phyloP scores from a whole-genome alignment of 1,140 invertebrate species.

The Drosophila dunni region DNA sequence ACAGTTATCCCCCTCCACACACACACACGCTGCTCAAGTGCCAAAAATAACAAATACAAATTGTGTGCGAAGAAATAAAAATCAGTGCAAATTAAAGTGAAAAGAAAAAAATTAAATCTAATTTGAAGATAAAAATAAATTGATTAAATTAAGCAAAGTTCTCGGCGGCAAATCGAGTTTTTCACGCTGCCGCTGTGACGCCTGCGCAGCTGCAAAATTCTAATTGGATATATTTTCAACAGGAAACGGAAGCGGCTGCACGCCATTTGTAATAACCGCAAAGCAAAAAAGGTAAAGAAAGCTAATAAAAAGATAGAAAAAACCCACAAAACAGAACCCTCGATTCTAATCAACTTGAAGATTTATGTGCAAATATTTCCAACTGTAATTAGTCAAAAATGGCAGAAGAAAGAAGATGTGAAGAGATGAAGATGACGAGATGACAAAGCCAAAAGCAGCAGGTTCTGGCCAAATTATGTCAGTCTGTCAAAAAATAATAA shows the following conservation, averaged over 20 bases:
- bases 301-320: conserved; percentile 14
- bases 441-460: conserved; percentile 30
- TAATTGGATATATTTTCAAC: conserved; percentile 67
- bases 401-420: conserved; percentile 21
- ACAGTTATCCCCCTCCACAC: conserved; percentile 16
- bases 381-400: conserved; percentile 42
- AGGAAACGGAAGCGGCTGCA: conserved; percentile 64
- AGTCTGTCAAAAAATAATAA: conserved; percentile 41
- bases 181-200: conserved; percentile 53
- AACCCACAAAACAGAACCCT: background rate
- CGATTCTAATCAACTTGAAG: background rate
- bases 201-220: conserved; percentile 73
- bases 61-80: conserved; percentile 18
- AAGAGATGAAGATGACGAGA: conserved; percentile 21
- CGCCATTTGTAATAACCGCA: conserved; percentile 52
- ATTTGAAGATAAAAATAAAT: background rate
- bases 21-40: conserved; percentile 26
- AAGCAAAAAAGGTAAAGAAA: conserved; percentile 10
- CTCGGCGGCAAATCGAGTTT: background rate
- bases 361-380: conserved; percentile 38
- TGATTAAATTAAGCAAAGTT: conserved; percentile 7
- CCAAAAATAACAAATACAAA: conserved; percentile 30
- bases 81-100: conserved; percentile 16
- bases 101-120: conserved; percentile 11
- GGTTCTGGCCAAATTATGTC: conserved; percentile 61